Conservation (phyloP, 2,113 vertebrate species). For the Cariama cristata region DNA sequence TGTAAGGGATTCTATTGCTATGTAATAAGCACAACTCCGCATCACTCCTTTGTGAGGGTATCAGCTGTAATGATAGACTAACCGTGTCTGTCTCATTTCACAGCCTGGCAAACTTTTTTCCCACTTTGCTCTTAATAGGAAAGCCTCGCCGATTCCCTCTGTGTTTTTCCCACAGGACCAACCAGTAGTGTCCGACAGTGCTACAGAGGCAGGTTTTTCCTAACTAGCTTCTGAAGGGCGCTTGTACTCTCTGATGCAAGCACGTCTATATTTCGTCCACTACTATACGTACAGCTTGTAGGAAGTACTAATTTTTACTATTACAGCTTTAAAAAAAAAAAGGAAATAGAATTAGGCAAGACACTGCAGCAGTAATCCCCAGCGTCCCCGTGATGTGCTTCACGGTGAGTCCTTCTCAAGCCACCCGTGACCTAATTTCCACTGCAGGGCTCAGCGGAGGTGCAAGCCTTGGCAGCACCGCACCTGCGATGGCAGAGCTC, state of each 20-base stretch:
- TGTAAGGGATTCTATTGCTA: not conserved
- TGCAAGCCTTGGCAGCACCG: not conserved
- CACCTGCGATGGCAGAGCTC: not conserved
- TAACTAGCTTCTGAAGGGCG: not conserved
- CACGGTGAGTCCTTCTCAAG: not conserved
- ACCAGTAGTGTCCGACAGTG: accelerated
- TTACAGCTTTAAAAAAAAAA: not conserved
- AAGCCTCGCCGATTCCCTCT: not conserved
- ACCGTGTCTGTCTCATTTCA: not conserved
- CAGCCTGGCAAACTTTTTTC: not conserved
- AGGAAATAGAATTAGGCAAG: not conserved
- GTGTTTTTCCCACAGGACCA: not conserved
- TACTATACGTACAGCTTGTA: not conserved
- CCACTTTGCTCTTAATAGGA: not conserved
- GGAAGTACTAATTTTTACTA: not conserved
- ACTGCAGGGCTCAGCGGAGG: not conserved
- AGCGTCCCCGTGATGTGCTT: not conserved
- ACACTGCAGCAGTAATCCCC: not conserved
- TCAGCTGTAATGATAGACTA: not conserved
- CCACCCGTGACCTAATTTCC: not conserved
- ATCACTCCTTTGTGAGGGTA: not conserved
- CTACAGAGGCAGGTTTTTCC: not conserved
- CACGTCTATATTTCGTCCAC: not conserved
- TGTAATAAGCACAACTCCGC: not conserved
- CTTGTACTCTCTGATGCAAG: not conserved